Base-by-base conservation (phyloP, 2,888 invertebrate species). In the Apeira syringaria region DNA sequence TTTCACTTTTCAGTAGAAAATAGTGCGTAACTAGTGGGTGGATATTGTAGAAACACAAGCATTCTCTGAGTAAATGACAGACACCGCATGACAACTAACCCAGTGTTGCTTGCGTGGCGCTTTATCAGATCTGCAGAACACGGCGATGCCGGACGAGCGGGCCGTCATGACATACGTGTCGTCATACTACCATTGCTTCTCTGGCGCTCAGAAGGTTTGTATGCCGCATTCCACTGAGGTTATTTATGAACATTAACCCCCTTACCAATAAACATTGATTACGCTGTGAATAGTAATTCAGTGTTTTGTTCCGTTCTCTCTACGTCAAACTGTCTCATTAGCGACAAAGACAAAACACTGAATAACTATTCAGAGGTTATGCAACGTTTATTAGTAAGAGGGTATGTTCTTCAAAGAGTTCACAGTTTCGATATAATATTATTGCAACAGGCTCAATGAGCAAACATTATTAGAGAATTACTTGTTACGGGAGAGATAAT, bases 81-180 rank as follows among this genome's bases (percentile, higher is more conserved):
- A 65, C 71, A 71, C 71, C 73, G 87, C 83, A 86, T 86, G 79
- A 68, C 54, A 68, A 87, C 88, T 88, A 88, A 89, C 87, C 65
- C 68, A 54, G 58, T 80, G 81, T 80, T 74, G 85, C 86, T 80
- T 80, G 82, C 81, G 80, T 81, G 80, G 75, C 80, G 82, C 82
- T 77, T 85, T 39, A 91, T 90, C 92, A 96, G 98, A 98, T 94
- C 95, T 98, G 94, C 96, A 97, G 92, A 98, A 97, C 92, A 98
- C 98, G 74, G 98, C 97, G 87, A 97, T 98, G 95, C 99, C 99
- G 73, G 99, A 99, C 91, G 99, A 99, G 93, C 93, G 99, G 80
- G 99, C 99, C 68, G 98, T 99, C 88, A 99, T 99, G 99, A 99
- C 99, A 73, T 99, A 99, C 92, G 99, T 99, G 72, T 99, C 99